Conservation (phyloP, 2,797 vertebrate species). For the Pantherophis vulpinus region DNA sequence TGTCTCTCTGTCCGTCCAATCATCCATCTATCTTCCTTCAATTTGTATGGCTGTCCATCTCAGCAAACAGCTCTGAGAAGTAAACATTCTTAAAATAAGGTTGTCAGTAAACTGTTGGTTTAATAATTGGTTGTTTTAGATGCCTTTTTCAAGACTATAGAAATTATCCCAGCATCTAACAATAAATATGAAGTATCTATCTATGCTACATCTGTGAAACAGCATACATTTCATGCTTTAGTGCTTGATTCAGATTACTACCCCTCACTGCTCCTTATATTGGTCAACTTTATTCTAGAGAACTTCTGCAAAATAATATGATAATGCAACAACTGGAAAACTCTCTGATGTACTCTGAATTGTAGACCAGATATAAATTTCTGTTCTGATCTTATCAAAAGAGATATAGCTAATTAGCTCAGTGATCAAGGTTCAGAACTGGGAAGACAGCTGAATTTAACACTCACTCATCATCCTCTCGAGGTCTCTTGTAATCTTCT, state of each 20-base stretch:
- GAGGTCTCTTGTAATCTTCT: slow-evolving; percentile 84
- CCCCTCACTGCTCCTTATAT: background rate
- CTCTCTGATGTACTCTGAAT: background rate
- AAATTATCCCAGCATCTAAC: background rate
- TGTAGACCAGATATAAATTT: background rate
- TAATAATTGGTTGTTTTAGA: background rate
- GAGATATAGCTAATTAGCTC: background rate
- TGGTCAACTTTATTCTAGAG: background rate
- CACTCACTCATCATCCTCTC: slow-evolving; percentile 87
- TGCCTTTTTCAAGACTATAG: background rate
- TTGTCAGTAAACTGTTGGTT: background rate
- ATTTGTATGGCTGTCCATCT: background rate
- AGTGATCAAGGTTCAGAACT: background rate
- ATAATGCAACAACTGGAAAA: background rate
- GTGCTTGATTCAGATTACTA: background rate
- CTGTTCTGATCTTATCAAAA: background rate
- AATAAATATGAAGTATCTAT: background rate
- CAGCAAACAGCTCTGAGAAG: background rate
- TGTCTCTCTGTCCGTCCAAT: background rate
- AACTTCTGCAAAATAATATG: background rate
- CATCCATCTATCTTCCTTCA: background rate
- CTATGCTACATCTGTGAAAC: background rate
- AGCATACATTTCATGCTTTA: background rate
- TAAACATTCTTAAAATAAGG: slow-evolving; percentile 3
- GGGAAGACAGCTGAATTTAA: background rate